Evolutionary conservation across 2,113 vertebrate genomes (phyloP), one percentile per base, ranked within the genome.

Genomic region (Cygnus buccinator): DNA sequence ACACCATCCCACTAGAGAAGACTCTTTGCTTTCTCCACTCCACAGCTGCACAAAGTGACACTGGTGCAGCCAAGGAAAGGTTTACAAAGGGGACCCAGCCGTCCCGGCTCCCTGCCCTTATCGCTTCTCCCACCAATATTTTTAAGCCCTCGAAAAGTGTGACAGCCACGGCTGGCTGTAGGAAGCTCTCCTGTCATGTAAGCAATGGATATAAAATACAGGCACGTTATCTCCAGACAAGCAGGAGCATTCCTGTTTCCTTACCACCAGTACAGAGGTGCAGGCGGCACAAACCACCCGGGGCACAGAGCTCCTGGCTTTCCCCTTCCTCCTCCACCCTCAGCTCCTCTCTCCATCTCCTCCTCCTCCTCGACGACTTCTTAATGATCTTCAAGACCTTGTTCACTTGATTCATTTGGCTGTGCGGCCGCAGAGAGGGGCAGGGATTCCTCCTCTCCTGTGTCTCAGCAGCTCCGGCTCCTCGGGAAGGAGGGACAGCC

Each of bases 201-300:
- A 87, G 72, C 57, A 81, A 76, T 5, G 41, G 66, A 11, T 26
- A 68, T 44, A 61, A 75, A 79, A 39, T 23, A 58, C 10, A 50
- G 59, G 41, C 80, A 55, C 3, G 0, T n/a, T 62, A 86, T 75
- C 68, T 66, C 62, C 7, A 0, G 70, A 46, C 3, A 6, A 91
- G 71, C 48, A 66, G 54, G 65, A 79, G 26, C 29, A 19, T 50
- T 59, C 35, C 58, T n/a, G 29, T 72, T 91, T 94, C 92, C 98
- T 98, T 97, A 98, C 98, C 98, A 87, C 97, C 37, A 1, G 98
- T 97, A 93, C 98, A 98, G 82, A 98, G 96, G 78, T 97, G 97
- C 65, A 98, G 94, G 81, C 41, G 97, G 89, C 98, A 98, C 90
- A 98, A 97, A 93, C 94, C 95, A 87, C 97, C 76, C 0, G 43